phyloP scores from a whole-genome alignment of 2,797 vertebrate genomes.

The Falco naumanni region DNA sequence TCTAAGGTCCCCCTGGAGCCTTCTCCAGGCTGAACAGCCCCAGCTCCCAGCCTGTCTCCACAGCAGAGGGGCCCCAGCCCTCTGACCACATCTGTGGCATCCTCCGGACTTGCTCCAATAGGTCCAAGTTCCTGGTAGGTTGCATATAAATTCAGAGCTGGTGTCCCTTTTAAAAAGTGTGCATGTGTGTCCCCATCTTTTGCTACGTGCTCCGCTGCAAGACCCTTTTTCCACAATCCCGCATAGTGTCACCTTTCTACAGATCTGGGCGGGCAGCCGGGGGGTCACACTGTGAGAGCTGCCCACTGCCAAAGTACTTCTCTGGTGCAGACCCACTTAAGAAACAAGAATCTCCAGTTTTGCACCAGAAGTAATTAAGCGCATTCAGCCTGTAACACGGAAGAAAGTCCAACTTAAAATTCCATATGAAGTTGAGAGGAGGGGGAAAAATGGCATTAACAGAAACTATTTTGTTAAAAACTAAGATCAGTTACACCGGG shows the following conservation, averaged over 20 bases:
- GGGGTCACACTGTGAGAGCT: rapidly evolving
- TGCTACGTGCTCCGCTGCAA: not conserved
- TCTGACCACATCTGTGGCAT: no score
- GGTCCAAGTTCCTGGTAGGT: not conserved
- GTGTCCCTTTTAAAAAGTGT: not conserved
- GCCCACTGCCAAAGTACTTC: not conserved
- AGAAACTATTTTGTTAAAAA: not conserved
- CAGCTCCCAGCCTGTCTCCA: no score
- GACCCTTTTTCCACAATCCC: not conserved
- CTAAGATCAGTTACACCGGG: not conserved
- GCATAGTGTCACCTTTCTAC: not conserved
- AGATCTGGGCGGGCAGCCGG: rapidly evolving
- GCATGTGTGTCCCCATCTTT: not conserved
- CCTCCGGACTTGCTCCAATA: no score
- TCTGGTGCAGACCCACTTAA: not conserved
- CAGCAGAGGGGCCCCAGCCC: no score
- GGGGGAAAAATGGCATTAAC: rapidly evolving
- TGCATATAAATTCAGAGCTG: not conserved
- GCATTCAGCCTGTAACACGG: not conserved
- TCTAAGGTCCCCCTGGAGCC: no score
- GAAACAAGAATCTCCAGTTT: not conserved
- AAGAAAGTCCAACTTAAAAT: not conserved
- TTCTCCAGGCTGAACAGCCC: no score
- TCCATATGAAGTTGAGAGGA: not conserved
- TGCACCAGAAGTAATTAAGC: not conserved